Base-by-base conservation (phyloP, 2,888 invertebrate species). In the Volucella inflata region DNA sequence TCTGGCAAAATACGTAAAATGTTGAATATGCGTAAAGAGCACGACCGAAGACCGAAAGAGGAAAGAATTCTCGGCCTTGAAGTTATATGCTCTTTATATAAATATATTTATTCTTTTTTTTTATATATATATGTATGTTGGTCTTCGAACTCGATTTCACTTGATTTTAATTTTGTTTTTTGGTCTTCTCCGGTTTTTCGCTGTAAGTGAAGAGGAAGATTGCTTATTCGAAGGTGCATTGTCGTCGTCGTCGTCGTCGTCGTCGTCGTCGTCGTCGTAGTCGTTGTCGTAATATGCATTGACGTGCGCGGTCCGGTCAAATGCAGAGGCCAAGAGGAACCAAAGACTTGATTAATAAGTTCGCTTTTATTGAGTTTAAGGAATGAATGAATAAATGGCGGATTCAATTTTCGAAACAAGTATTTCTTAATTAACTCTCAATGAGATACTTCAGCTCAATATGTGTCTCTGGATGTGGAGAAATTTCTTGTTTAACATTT, bases 21-120 rank as follows among this genome's bases (percentile, higher is more conserved):
- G 83, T 78, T 74, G 68, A 78, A 78, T 83, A 83, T 83, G 83
- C 83, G 78, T 83, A 83, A 78, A 83, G 78, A 83, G 78, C 83
- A 78, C 78, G 83, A 74, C 83, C 68, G 64, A 30, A 30, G 30
- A 30, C 30, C 30, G 30, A 30, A 30, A 30, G 30, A 30, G 6
- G 30, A 83, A 83, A 78, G 68, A 83, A 78, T 83, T 83, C 78
- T 70, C 78, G 83, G 83, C 83, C 83, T 78, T 83, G 83, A 83
- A 68, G 83, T 78, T 83, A 74, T 74, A 42, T 67, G 55, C 68
- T 68, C 16, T 42, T 65, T 64, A 59, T 42, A 48, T 30, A 30
- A 30, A 30, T 30, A 30, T 30, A 46, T 59, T 48, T 36, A 46
- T 50, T 59, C 2, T 64, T 38, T 36, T 30, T 12, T 55, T 51